phyloP scores from a whole-genome alignment of 2,113 vertebrate species.

The Poecilia latipinna region DNA sequence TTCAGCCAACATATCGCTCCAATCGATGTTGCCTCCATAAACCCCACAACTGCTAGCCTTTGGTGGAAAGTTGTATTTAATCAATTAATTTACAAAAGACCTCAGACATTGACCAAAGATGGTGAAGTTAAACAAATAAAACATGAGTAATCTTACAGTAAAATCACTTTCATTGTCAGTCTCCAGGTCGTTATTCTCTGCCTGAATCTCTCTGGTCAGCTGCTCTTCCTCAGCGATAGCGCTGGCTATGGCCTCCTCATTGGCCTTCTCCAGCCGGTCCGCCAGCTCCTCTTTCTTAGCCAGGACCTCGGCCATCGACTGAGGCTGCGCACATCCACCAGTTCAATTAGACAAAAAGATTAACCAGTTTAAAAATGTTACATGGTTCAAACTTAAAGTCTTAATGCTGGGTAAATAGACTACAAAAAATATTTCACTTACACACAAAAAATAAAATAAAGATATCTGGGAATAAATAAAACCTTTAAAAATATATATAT shows the following conservation, averaged over 20 bases:
- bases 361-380: slow-evolving; percentile 12
- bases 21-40: slow-evolving; percentile 90
- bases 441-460: background rate
- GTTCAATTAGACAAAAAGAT: slow-evolving; percentile 34
- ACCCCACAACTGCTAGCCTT: slow-evolving; percentile 86
- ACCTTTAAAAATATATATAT: background rate
- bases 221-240: slow-evolving; percentile 99
- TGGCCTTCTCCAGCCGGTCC: slow-evolving; percentile 94
- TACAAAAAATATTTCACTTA: background rate
- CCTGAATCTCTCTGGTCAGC: slow-evolving; percentile 94
- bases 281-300: slow-evolving; percentile 98
- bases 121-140: background rate
- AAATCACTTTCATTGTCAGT: slow-evolving; percentile 95
- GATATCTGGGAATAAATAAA: background rate
- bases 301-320: slow-evolving; percentile 98
- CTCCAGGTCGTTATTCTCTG: slow-evolving; percentile 93
- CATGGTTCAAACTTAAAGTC: slow-evolving; percentile 17
- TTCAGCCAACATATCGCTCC: slow-evolving; percentile 96
- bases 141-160: slow-evolving; percentile 82
- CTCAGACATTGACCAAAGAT: background rate
- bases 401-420: background rate
- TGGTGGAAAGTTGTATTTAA: slow-evolving; percentile 30
- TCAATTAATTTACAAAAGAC: background rate
- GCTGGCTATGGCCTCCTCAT: slow-evolving; percentile 98
- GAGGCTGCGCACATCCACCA: slow-evolving; percentile 71